Conservation (phyloP, 64 coral and sea anemone species). For the Stichodactyla mertensii region DNA sequence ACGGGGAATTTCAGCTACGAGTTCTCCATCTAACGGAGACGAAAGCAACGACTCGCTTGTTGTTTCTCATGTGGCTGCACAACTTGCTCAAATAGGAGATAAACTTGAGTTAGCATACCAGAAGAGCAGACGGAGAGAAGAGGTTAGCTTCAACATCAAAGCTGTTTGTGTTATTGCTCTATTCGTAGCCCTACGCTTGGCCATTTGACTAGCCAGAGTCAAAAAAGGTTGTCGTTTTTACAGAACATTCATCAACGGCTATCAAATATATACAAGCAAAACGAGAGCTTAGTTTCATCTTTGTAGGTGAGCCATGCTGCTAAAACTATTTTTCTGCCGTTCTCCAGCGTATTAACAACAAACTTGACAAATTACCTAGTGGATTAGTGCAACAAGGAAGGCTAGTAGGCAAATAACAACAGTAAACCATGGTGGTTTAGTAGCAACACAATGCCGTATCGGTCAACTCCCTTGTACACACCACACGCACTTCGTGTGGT, state of each 20-base stretch:
- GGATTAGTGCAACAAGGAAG: background rate
- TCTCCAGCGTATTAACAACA: background rate
- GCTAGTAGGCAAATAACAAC: constrained; percentile 3
- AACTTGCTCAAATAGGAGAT: constrained; percentile 65
- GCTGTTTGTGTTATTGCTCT: constrained; percentile 46
- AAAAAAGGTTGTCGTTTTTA: background rate
- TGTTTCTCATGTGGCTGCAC: constrained; percentile 53
- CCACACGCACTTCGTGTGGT: background rate
- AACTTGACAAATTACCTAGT: background rate
- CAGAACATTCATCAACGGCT: constrained; percentile 6
- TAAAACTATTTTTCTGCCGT: background rate
- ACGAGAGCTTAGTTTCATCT: background rate
- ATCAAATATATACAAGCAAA: background rate
- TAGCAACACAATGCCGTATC: background rate
- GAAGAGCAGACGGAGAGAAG: constrained; percentile 21
- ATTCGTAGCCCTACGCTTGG: constrained; percentile 39
- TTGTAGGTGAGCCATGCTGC: background rate
- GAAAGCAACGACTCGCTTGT: constrained; percentile 49
- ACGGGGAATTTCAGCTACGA: background rate
- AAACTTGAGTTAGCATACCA: constrained; percentile 57
- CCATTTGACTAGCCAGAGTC: constrained; percentile 30
- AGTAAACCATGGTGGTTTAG: background rate
- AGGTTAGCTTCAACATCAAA: constrained; percentile 38
- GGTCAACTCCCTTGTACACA: background rate
- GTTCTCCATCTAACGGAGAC: background rate